Evolutionary conservation across 2,888 invertebrate genomes (phyloP).

Genomic region (Drepana falcataria): DNA sequence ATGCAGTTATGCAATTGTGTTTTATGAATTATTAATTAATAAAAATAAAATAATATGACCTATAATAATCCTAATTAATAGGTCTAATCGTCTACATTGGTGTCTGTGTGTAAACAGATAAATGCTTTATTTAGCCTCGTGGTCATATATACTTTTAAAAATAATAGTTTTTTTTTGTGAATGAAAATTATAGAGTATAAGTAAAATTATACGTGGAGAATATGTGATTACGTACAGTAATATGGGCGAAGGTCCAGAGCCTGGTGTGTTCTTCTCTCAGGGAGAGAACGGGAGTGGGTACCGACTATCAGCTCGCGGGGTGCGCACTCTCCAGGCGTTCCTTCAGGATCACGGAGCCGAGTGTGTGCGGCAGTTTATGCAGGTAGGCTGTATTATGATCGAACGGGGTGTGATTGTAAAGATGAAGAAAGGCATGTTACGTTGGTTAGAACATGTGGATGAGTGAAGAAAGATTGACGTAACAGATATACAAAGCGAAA

Average conservation of each 20-base stretch:
- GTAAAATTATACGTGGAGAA: too few relatives aligned
- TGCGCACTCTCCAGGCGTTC: constrained; percentile 80
- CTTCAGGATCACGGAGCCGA: constrained; percentile 82
- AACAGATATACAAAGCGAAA: too few relatives aligned
- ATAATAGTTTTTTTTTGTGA: too few relatives aligned
- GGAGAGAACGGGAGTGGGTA: constrained; percentile 77
- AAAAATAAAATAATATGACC: too few relatives aligned
- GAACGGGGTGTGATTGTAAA: background rate
- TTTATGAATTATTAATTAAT: background rate
- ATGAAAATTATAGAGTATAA: too few relatives aligned
- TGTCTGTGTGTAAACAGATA: too few relatives aligned
- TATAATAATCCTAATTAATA: too few relatives aligned
- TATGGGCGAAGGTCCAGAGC: constrained; percentile 54
- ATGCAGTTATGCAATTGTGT: constrained; percentile 8
- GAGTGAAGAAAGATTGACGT: too few relatives aligned
- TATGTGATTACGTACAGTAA: constrained; percentile 6
- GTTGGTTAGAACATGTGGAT: too few relatives aligned
- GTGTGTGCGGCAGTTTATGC: constrained; percentile 82
- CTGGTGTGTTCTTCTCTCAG: constrained; percentile 55
- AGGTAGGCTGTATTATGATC: constrained; percentile 55
- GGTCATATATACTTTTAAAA: too few relatives aligned
- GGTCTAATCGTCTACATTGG: too few relatives aligned
- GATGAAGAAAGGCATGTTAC: background rate
- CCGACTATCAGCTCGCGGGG: constrained; percentile 78
- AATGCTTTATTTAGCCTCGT: too few relatives aligned